Percentiles rank a stretch among this genome's conserved stretches.
Conservation (phyloP, 35 echinoderm and acorn worm species). For the Heliocidaris erythrogramma region DNA sequence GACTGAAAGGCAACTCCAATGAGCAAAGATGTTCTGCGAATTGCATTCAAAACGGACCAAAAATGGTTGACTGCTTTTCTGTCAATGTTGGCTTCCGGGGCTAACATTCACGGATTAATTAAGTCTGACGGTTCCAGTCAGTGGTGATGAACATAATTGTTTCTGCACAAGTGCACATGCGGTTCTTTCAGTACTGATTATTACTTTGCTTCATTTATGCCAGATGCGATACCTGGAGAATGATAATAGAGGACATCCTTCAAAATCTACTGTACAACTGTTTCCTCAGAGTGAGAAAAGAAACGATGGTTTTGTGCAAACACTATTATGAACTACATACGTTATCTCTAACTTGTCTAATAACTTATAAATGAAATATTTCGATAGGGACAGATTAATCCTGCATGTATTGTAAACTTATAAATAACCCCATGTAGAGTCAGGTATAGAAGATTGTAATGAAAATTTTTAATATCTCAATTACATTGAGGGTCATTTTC, state of each 20-base stretch:
- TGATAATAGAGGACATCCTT: background rate
- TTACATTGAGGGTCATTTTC: no score
- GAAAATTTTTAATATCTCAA: no score
- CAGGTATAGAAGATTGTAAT: no score
- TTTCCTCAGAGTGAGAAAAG: background rate
- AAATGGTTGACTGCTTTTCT: background rate
- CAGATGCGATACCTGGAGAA: background rate
- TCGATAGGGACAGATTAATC: no score
- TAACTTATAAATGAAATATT: no score
- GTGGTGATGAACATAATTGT: slow-evolving; percentile 2
- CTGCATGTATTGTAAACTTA: no score
- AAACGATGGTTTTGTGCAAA: background rate
- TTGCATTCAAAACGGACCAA: background rate
- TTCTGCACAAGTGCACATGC: slow-evolving; percentile 1
- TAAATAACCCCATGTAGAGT: no score
- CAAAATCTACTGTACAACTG: background rate
- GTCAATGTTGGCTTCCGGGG: background rate
- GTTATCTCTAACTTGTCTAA: background rate
- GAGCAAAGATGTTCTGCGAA: no score
- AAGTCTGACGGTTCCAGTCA: slow-evolving; percentile 1
- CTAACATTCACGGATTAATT: background rate
- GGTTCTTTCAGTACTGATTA: background rate
- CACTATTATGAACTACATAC: background rate
- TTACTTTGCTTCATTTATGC: slow-evolving; percentile 1
- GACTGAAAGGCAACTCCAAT: no score